Evolutionary conservation across 92 coral and sea anemone species (phyloP).

Genomic region (Actinostola sp.): DNA sequence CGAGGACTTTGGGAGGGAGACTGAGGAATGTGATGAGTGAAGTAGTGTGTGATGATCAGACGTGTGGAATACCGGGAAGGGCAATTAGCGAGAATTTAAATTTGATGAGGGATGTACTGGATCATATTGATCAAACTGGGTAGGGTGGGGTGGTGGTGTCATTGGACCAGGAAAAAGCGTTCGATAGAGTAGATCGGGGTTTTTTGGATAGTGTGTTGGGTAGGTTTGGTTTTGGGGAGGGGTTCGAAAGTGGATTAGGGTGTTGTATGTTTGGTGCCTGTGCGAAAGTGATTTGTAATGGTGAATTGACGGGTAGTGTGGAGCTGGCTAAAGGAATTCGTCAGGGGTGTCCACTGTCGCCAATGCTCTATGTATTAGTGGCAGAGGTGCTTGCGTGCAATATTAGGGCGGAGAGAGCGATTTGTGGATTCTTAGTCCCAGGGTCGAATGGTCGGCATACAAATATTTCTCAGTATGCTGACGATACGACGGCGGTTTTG

Average conservation of each 20-base stretch:
- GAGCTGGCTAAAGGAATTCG: slow-evolving; percentile 17
- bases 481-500: slow-evolving; percentile 7
- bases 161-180: slow-evolving; percentile 16
- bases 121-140: too few relatives aligned
- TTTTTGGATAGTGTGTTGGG: too few relatives aligned
- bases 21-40: not conserved
- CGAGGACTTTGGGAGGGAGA: not conserved
- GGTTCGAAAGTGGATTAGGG: slow-evolving; percentile 18
- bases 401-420: not conserved
- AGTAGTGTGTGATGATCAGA: not conserved
- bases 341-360: slow-evolving; percentile 26
- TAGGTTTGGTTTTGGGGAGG: slow-evolving; percentile 18
- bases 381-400: slow-evolving; percentile 23
- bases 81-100: not conserved
- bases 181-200: slow-evolving; percentile 26
- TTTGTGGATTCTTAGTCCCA: slow-evolving; percentile 14
- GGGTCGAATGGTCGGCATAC: not conserved
- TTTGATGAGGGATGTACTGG: not conserved
- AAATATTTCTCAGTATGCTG: slow-evolving; percentile 30
- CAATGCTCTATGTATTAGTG: slow-evolving; percentile 17
- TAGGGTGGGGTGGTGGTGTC: slow-evolving; percentile 33
- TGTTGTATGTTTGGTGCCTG: slow-evolving; percentile 11
- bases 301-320: slow-evolving; percentile 8
- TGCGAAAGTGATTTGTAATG: slow-evolving; percentile 15
- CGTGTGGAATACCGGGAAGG: not conserved